Conservation (phyloP, 2,797 vertebrate species). For the Cyclura pinguis region DNA sequence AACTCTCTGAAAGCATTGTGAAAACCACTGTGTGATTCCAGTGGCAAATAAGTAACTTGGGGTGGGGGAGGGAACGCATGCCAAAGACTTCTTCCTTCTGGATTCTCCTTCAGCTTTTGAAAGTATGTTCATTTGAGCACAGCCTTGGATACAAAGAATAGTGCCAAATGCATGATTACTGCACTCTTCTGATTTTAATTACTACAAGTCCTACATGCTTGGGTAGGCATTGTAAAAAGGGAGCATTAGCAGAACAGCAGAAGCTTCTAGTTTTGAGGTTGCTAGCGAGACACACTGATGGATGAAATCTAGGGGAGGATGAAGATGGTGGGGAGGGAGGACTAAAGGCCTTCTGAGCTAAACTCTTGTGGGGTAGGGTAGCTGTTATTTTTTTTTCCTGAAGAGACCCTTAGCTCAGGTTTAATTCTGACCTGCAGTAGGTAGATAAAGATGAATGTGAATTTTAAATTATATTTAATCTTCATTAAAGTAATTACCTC, state of each 20-base stretch:
- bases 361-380: not conserved
- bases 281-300: conserved; percentile 11
- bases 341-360: not conserved
- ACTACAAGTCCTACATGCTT: conserved; percentile 27
- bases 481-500: conserved; percentile 75
- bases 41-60: not conserved
- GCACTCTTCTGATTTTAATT: conserved; percentile 57
- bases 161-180: conserved; percentile 16
- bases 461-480: conserved; percentile 76
- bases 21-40: not conserved
- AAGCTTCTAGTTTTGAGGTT: conserved; percentile 46
- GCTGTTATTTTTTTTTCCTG: not conserved
- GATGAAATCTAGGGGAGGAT: conserved; percentile 21
- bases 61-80: not conserved
- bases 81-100: not conserved
- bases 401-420: conserved; percentile 41
- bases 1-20: not conserved
- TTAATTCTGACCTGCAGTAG: conserved; percentile 67
- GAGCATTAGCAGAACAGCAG: conserved; percentile 39
- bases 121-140: not conserved
- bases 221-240: conserved; percentile 33
- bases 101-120: conserved; percentile 22
- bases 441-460: conserved; percentile 73
- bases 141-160: conserved; percentile 14
- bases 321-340: conserved; percentile 28